phyloP scores from a whole-genome alignment of 2,888 invertebrate species.

The Chaetogeoica ovagalla region DNA sequence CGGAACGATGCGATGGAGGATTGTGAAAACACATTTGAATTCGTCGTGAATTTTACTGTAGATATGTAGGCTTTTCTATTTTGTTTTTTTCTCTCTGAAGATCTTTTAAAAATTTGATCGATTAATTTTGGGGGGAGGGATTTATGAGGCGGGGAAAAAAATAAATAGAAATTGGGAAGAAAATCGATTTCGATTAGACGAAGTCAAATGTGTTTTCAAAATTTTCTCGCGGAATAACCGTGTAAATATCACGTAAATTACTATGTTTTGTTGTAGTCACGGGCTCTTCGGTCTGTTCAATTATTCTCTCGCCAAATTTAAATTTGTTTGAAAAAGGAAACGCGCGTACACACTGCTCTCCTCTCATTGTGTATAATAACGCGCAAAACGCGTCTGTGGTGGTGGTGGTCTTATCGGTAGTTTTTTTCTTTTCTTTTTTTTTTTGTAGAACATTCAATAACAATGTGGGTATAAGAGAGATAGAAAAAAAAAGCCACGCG shows the following conservation, averaged over 20 bases:
- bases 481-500: neutral
- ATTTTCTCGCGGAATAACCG: neutral
- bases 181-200: too few species aligned
- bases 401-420: neutral
- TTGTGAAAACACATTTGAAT: too few species aligned
- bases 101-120: too few species aligned
- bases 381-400: neutral
- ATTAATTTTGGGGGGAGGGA: too few species aligned
- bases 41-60: too few species aligned
- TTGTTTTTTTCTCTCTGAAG: too few species aligned
- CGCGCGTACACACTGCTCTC: neutral
- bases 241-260: neutral
- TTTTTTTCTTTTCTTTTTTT: too few species aligned
- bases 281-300: neutral
- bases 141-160: too few species aligned
- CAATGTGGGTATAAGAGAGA: neutral
- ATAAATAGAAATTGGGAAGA: too few species aligned
- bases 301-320: neutral
- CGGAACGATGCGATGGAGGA: too few species aligned
- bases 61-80: too few species aligned
- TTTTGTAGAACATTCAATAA: slow-evolving; percentile 17
- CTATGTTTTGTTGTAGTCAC: neutral
- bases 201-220: too few species aligned
- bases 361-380: slow-evolving; percentile 1
- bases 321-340: neutral